Base-by-base conservation (phyloP, 2,797 vertebrate genomes). In the Clarias fuscus region DNA sequence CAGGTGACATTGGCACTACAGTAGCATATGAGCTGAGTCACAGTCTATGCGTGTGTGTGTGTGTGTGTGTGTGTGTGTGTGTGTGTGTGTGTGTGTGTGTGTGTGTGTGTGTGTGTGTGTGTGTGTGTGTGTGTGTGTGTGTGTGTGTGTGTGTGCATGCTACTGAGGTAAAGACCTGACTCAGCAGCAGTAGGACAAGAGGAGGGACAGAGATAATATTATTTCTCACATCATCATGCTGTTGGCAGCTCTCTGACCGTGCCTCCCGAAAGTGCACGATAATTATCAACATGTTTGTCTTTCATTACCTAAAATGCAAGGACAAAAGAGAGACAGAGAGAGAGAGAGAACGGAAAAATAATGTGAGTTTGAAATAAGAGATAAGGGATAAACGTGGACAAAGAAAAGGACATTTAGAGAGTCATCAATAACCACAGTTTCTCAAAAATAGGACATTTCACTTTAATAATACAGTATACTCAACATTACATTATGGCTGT, bases 371-470 rank as follows among this genome's bases (percentile, higher is more conserved):
- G 80, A 85, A 86, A 83, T 80, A 48, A 87, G 70, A 83, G 88
- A 90, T 86, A 56, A 82, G 59, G 30, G 18, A 68, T 85, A 64
- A 64, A 76, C 73, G 59, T n/a, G 61, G 59, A 76, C 27, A 33
- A 70, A 59, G 64, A 7, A 27, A 30, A 64, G 43, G 17, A 30
- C 48, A 24, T 79, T 80, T 53, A 61, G 13, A 85, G 62, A 65
- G 85, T 86, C 71, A 86, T 58, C 71, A 89, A 88, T 81, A 85
- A 91, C 77, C 86, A 91, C 87, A 89, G 72, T 87, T 95, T 95
- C 89, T 91, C 88, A 96, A 96, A 96, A 96, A 96, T 95, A 95
- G 93, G 93, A 95, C 91, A 93, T 94, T 95, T 95, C 91, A 90
- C 94, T 96, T 96, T 95, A 96, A 94, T 95, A 93, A 93, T 91